Percentiles rank a stretch among this genome's conserved stretches.
Conservation (phyloP, 92 coral and sea anemone species). For the Parazoanthus atlanticus region DNA sequence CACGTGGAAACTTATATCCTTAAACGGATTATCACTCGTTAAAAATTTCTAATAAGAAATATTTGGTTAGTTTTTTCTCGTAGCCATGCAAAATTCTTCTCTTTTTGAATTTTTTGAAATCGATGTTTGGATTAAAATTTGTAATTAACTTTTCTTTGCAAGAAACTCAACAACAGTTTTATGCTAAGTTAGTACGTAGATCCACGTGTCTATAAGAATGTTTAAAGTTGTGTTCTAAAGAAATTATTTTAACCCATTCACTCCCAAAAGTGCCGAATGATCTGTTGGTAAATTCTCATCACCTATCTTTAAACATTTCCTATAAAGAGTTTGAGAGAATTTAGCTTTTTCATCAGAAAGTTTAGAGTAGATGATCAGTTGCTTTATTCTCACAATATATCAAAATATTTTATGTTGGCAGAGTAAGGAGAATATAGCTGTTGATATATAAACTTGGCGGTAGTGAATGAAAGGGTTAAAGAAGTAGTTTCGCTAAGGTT, state of each 20-base stretch:
- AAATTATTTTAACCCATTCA: neutral
- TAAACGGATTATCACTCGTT: neutral
- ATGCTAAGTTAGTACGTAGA: neutral
- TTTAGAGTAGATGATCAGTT: too few relatives aligned
- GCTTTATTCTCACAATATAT: neutral
- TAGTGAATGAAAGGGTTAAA: too few relatives aligned
- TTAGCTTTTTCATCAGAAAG: too few relatives aligned
- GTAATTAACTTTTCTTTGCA: neutral
- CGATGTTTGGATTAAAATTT: neutral
- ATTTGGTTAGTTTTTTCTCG: neutral
- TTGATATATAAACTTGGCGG: neutral
- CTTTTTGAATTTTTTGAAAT: neutral
- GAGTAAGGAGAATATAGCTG: neutral
- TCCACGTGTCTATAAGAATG: neutral
- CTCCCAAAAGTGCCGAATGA: neutral
- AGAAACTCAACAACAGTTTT: neutral
- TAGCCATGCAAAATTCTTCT: neutral
- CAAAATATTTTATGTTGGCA: neutral
- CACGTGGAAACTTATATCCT: constrained; percentile 14
- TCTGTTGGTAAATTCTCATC: neutral
- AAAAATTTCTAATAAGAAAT: neutral
- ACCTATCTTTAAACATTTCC: neutral
- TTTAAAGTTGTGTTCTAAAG: too few relatives aligned
- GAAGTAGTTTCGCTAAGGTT: neutral
- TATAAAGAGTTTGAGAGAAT: too few relatives aligned